A percentile compares a stretch with the other conserved stretches of the same genome.
Evolutionary conservation across 2,797 vertebrate genomes (phyloP).

Genomic region (Sebastes oblongus): DNA sequence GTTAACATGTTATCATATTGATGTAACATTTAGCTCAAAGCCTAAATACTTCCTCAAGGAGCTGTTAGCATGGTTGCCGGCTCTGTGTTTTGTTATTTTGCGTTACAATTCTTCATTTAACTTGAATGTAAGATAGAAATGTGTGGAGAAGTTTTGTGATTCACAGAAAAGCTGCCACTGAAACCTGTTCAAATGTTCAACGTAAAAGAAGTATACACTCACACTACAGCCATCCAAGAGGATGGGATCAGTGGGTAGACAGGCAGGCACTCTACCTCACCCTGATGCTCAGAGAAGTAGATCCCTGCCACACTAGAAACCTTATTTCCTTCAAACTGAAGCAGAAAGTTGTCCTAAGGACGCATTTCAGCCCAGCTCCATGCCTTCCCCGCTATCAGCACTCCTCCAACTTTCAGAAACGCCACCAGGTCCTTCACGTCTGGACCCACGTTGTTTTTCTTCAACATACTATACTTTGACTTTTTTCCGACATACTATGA

Average conservation of each 20-base stretch:
- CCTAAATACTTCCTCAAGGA: neutral
- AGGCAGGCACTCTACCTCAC: constrained; percentile 48
- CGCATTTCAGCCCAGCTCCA: constrained; percentile 83
- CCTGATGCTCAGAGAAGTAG: constrained; percentile 77
- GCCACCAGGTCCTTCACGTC: constrained; percentile 26
- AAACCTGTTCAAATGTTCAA: neutral
- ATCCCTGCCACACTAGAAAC: constrained; percentile 84
- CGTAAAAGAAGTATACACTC: constrained; percentile 49
- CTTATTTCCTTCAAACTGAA: constrained; percentile 82
- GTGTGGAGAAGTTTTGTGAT: neutral
- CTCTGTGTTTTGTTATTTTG: no score
- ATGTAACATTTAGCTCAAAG: neutral
- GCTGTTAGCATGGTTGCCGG: neutral
- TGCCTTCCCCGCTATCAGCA: constrained; percentile 88
- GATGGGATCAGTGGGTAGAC: constrained; percentile 80
- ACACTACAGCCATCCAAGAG: constrained; percentile 80
- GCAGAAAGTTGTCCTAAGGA: constrained; percentile 52
- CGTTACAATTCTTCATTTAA: no score
- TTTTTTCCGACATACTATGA: no score
- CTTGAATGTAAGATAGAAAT: no score
- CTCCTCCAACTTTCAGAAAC: constrained; percentile 86
- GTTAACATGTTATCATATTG: neutral
- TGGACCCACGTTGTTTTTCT: no score
- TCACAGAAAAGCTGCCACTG: neutral
- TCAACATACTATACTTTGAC: no score